phyloP scores from a whole-genome alignment of 2,888 invertebrate genomes.

The Plagodis pulveraria region DNA sequence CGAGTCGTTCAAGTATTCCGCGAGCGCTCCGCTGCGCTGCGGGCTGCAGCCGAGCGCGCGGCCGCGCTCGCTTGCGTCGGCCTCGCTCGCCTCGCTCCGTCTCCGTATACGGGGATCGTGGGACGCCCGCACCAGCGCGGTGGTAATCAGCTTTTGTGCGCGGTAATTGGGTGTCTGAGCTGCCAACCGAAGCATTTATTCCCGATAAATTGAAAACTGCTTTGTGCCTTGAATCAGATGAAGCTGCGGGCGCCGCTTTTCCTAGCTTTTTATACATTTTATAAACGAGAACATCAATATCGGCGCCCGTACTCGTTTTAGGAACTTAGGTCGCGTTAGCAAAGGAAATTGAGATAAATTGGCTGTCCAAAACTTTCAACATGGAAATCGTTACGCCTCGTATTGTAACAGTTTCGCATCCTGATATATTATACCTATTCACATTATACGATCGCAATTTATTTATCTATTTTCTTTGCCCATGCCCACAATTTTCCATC shows the following conservation, averaged over 20 bases:
- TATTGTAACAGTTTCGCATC: too few relatives aligned
- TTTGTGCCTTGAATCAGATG: conserved; percentile 76
- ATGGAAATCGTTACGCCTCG: too few relatives aligned
- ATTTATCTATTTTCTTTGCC: too few relatives aligned
- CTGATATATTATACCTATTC: too few relatives aligned
- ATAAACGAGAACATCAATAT: conserved; percentile 20
- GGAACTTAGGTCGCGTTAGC: too few relatives aligned
- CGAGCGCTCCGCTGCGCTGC: conserved; percentile 47
- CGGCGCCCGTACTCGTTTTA: conserved; percentile 17
- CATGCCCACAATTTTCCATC: too few relatives aligned
- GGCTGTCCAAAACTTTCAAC: too few relatives aligned
- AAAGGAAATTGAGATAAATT: too few relatives aligned
- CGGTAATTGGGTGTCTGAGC: conserved; percentile 84
- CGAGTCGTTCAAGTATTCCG: conserved; percentile 74
- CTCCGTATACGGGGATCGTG: conserved; percentile 31
- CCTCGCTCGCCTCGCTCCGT: conserved; percentile 25
- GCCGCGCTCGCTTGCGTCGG: conserved; percentile 20
- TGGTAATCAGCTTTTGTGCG: conserved; percentile 83
- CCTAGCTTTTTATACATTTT: conserved; percentile 37
- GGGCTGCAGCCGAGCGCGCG: conserved; percentile 34
- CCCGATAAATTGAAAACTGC: conserved; percentile 83
- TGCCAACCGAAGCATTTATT: conserved; percentile 83
- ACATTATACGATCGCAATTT: too few relatives aligned
- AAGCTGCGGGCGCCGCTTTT: conserved; percentile 66
- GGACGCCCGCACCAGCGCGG: conserved; percentile 69